Conservation (phyloP, 2,888 invertebrate genomes). For the Pammene aurita region DNA sequence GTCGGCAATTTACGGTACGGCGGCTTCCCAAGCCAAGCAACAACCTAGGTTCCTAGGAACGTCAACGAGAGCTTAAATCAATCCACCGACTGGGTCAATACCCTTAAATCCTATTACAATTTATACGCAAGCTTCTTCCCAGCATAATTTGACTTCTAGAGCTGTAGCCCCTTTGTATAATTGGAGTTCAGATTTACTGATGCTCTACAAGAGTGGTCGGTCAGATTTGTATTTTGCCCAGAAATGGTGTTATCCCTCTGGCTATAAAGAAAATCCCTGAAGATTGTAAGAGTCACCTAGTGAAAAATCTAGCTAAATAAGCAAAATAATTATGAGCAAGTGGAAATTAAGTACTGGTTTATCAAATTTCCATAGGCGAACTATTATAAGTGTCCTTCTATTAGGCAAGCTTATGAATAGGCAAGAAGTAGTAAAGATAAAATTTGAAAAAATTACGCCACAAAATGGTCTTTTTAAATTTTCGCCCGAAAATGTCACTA, state of each 20-base stretch:
- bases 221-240: not conserved
- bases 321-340: no score
- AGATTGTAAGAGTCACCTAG: no score
- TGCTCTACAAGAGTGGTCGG: not conserved
- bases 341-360: no score
- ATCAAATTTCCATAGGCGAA: no score
- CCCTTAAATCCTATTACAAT: slow-evolving; percentile 21
- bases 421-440: no score
- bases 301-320: no score
- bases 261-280: not conserved
- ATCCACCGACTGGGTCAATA: slow-evolving; percentile 27
- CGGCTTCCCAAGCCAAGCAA: slow-evolving; percentile 6
- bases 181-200: not conserved
- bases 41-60: slow-evolving; percentile 38
- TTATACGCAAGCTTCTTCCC: not conserved
- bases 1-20: not conserved
- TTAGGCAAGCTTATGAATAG: no score
- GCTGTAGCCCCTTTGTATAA: not conserved
- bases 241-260: not conserved
- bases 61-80: slow-evolving; percentile 26
- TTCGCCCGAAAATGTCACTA: no score
- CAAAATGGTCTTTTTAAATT: no score
- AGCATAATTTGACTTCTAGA: not conserved
- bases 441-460: no score
- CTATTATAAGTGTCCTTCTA: no score